Percentiles rank a stretch among this genome's conserved stretches.
Evolutionary conservation across 2,797 vertebrate species (phyloP).

Genomic region (Pteronotus mesoamericanus): DNA sequence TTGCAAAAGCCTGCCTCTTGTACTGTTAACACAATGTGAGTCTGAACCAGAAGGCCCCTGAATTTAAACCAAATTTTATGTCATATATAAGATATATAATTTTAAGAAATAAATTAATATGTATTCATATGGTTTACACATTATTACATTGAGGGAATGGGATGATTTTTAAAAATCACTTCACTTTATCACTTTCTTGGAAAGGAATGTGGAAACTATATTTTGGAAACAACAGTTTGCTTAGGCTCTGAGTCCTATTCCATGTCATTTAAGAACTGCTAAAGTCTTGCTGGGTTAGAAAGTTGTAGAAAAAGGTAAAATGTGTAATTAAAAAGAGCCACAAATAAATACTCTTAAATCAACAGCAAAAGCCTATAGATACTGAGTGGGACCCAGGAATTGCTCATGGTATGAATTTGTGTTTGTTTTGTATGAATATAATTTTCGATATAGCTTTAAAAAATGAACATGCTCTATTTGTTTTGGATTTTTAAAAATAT

Average conservation of each 20-base stretch:
- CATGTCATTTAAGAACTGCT: neutral
- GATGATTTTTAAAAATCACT: neutral
- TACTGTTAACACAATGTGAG: neutral
- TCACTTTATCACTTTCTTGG: neutral
- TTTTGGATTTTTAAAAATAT: neutral
- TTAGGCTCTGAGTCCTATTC: neutral
- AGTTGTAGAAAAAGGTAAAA: neutral
- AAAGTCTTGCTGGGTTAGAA: neutral
- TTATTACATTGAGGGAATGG: neutral
- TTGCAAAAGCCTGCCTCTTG: neutral
- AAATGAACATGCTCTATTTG: neutral
- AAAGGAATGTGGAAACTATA: neutral
- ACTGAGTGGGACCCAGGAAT: neutral
- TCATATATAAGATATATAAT: neutral
- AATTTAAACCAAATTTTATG: neutral
- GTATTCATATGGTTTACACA: neutral
- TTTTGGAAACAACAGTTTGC: neutral
- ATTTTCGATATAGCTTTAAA: neutral
- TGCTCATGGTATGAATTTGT: neutral
- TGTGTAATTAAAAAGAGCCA: neutral
- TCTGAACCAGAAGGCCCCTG: neutral
- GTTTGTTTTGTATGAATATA: neutral
- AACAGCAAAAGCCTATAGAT: neutral
- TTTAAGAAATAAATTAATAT: neutral
- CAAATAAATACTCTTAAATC: neutral